These are phyloP conservation scores for Globicephala melas DNA, from an alignment of 2,113 vertebrate species.

Conservation along the genomic window DNA sequence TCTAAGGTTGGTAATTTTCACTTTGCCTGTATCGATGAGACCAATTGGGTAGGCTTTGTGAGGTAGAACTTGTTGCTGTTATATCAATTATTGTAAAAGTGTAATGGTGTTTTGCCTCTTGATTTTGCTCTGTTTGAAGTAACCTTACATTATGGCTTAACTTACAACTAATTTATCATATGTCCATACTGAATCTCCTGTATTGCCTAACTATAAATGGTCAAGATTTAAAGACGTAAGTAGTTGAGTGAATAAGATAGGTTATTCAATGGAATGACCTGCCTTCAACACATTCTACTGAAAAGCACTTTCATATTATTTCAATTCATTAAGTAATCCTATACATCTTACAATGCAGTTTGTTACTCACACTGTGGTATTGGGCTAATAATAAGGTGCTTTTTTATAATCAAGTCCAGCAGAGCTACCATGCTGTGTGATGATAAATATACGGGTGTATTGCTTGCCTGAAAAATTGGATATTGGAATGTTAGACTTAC, in stretches of 20 bases:
- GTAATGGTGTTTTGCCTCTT: background rate
- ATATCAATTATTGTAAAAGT: background rate
- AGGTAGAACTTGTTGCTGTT: background rate
- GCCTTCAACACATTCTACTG: slow-evolving; percentile 12
- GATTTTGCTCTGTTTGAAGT: background rate
- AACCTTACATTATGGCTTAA: slow-evolving; percentile 27
- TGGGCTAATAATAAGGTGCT: slow-evolving; percentile 28
- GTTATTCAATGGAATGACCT: slow-evolving; percentile 3
- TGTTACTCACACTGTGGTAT: slow-evolving; percentile 27
- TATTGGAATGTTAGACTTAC: slow-evolving; percentile 45
- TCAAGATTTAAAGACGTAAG: background rate
- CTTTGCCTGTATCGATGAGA: background rate
- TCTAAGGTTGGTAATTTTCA: background rate
- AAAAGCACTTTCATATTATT: slow-evolving; percentile 55
- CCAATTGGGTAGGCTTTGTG: background rate
- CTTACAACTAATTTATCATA: background rate
- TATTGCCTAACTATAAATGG: background rate
- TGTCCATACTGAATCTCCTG: background rate
- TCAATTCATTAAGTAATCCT: slow-evolving; percentile 40
- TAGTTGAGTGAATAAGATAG: background rate
- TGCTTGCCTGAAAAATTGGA: slow-evolving; percentile 53
- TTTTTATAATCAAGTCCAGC: slow-evolving; percentile 28
- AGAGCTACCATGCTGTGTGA: slow-evolving; percentile 12
- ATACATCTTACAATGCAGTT: background rate
- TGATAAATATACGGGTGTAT: slow-evolving; percentile 49